Evolutionary conservation across 2,888 invertebrate species (phyloP), one percentile per base, ranked within the genome.

Genomic region (Conistra vaccinii): DNA sequence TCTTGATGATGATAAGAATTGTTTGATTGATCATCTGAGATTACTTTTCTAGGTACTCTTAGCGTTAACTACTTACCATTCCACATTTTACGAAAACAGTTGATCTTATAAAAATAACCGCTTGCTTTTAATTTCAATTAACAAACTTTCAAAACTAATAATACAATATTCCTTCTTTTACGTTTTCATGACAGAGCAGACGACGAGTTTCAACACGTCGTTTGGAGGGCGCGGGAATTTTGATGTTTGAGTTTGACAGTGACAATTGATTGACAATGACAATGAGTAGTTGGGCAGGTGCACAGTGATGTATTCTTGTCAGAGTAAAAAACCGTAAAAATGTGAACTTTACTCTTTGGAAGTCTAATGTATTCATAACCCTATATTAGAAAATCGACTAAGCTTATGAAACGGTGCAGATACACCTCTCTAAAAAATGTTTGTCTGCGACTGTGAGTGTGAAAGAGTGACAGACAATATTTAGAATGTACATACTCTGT

Each of bases 61-160:
- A 35, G 20, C 26, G 1, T 55, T 12, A 48, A 48, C 14, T 62
- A 79, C 88, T 81, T 87, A 93, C 93, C 92, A 76, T 92, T 93
- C 93, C 93, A 93, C 93, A 93, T 93, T 73, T 81, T 89, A 5
- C 0, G 9, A 66, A 61, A 53, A 32, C 29, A 39, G 20, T 53
- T 48, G 20, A 39, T 60, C n/a, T n/a, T 42, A 32, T 32, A 12
- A n/a, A n/a, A 53, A 32, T 23, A 26, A 29, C 3, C 7, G 23
- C 32, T 29, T 26, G 20, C 17, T 35, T 26, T 39, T 12, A 57
- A 20, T 39, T 29, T 10, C 39, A 71, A n/a, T n/a, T 0, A 32
- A 14, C 14, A 53, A 74, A 35, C 9, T n/a, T 42, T 48, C 39
- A 55, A 72, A 61, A 51, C 2, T 29, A 23, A 58, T n/a, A 45